Evolutionary conservation across 1,140 invertebrate genomes (phyloP).

Genomic region (Colletes latitarsis): DNA sequence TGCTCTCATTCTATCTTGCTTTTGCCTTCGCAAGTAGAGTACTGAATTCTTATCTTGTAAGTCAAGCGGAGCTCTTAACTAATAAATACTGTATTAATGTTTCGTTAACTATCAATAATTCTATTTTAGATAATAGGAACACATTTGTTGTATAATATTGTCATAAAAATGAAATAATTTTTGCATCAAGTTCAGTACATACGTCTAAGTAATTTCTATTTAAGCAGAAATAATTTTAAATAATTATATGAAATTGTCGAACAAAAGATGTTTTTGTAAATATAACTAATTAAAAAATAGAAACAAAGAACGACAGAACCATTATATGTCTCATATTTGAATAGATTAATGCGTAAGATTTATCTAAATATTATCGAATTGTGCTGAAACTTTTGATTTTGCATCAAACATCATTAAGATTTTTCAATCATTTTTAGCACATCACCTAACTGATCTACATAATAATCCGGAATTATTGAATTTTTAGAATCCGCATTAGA

Average conservation of each 20-base stretch:
- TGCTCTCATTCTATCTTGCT: too few relatives aligned
- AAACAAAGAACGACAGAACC: background rate
- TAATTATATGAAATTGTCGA: background rate
- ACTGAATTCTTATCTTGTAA: too few relatives aligned
- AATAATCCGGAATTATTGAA: slow-evolving; percentile 88
- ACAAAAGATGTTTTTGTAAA: background rate
- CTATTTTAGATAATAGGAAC: background rate
- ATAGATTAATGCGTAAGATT: background rate
- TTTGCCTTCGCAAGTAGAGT: too few relatives aligned
- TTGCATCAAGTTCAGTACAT: background rate
- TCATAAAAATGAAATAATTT: background rate
- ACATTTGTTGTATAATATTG: background rate
- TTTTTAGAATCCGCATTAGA: slow-evolving; percentile 82
- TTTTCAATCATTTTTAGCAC: slow-evolving; percentile 75
- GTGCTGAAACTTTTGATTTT: background rate
- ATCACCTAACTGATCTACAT: slow-evolving; percentile 86
- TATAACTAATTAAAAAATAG: background rate
- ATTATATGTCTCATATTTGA: background rate
- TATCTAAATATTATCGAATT: background rate
- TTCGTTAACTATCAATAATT: background rate
- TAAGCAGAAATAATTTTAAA: background rate
- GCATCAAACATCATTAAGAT: slow-evolving; percentile 55
- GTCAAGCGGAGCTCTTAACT: too few relatives aligned
- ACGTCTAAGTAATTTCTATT: background rate
- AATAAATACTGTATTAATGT: background rate